Conservation (phyloP, 1,140 invertebrate genomes). For the Sycobia sp. region DNA sequence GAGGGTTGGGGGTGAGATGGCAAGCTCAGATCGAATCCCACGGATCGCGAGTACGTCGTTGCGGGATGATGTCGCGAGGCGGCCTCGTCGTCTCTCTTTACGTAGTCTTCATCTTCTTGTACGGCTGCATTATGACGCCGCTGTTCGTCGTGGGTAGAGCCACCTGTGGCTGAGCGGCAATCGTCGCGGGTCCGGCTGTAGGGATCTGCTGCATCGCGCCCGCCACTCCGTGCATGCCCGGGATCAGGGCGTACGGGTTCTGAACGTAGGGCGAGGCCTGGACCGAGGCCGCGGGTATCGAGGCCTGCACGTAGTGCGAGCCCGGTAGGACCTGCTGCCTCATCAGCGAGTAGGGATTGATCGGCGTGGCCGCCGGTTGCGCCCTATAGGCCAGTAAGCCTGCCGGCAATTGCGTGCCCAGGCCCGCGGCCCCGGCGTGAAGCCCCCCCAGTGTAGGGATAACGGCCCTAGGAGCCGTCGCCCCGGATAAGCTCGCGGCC, state of each 20-base stretch:
- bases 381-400: conserved; percentile 65
- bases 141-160: conserved; percentile 55
- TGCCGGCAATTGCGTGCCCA: conserved; percentile 49
- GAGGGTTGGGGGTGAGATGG: too few relatives aligned
- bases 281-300: conserved; percentile 60
- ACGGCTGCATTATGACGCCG: conserved; percentile 75
- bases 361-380: conserved; percentile 59
- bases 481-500: conserved; percentile 52
- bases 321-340: conserved; percentile 58
- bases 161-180: conserved; percentile 56
- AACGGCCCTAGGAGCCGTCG: conserved; percentile 44
- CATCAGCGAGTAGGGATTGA: conserved; percentile 63
- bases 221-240: conserved; percentile 48
- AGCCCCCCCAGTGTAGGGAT: conserved; percentile 50
- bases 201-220: conserved; percentile 47
- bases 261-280: conserved; percentile 51
- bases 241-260: conserved; percentile 54
- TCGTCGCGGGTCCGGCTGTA: conserved; percentile 54
- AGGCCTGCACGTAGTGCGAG: conserved; percentile 46
- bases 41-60: conserved; percentile 1
- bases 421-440: conserved; percentile 43
- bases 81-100: too few relatives aligned
- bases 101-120: conserved; percentile 87
- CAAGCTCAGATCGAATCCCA: background rate
- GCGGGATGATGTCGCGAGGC: too few relatives aligned